phyloP scores from a whole-genome alignment of 2,797 vertebrate genomes.

The Meda fulgida region DNA sequence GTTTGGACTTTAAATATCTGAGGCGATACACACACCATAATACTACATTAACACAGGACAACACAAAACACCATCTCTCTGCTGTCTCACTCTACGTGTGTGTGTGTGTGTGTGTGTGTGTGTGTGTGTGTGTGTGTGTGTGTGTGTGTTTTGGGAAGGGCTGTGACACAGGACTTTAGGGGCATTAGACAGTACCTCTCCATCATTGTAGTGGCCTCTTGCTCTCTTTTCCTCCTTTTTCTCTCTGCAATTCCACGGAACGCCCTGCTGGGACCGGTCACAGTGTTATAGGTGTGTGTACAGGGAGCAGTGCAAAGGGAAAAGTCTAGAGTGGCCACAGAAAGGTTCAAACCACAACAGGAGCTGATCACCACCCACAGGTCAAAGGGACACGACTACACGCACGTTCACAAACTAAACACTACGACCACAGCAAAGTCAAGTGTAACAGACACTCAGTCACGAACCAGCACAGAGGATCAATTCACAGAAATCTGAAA shows the following conservation, averaged over 20 bases:
- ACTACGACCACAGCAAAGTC: constrained; percentile 31
- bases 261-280: constrained; percentile 88
- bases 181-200: constrained; percentile 90
- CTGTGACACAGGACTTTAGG: constrained; percentile 57
- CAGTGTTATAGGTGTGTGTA: constrained; percentile 51
- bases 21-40: not conserved
- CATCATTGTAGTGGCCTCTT: constrained; percentile 88
- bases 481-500: not conserved
- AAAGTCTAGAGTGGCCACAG: constrained; percentile 3
- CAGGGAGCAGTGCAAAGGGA: constrained; percentile 2
- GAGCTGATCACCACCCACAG: constrained; percentile 36
- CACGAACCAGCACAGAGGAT: constrained; percentile 44
- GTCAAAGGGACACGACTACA: constrained; percentile 14
- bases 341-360: constrained; percentile 34
- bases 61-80: not conserved
- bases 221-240: constrained; percentile 95
- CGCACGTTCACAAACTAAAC: constrained; percentile 5
- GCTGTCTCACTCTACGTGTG: not conserved
- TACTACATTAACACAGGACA: constrained; percentile 1
- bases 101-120: not conserved
- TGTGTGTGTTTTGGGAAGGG: not conserved
- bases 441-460: constrained; percentile 47
- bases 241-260: constrained; percentile 96
- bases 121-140: constrained; percentile 10
- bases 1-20: not conserved